These are phyloP conservation scores for Armadillidium nasatum DNA, from an alignment of 1,140 invertebrate genomes.

Conservation along the genomic window DNA sequence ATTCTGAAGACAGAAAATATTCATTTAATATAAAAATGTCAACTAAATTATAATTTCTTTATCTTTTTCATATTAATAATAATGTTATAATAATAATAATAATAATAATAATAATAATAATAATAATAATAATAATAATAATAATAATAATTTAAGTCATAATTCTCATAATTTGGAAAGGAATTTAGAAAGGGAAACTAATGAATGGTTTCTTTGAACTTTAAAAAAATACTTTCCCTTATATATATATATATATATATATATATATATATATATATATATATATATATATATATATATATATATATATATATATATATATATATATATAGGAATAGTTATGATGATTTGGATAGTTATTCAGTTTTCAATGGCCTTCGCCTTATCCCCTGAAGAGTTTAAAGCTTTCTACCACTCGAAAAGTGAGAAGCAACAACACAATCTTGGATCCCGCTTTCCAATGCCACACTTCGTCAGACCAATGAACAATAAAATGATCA, in stretches of 20 bases:
- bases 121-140: too few species aligned
- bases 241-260: neutral
- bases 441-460: neutral
- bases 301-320: neutral
- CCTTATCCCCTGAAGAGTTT: neutral
- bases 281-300: slow-evolving; percentile 15
- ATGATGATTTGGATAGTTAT: neutral
- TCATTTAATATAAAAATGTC: too few species aligned
- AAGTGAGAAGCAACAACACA: neutral
- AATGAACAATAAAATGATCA: neutral
- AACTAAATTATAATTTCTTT: too few species aligned
- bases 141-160: too few species aligned
- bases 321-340: neutral
- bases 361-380: neutral
- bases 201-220: too few species aligned
- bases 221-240: too few species aligned
- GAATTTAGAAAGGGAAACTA: too few species aligned
- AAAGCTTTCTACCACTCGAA: neutral
- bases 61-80: too few species aligned
- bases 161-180: too few species aligned
- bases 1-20: too few species aligned
- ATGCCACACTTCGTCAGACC: neutral
- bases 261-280: slow-evolving; percentile 15
- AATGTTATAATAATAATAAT: too few species aligned
- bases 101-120: too few species aligned